Evolutionary conservation across 2,888 invertebrate species (phyloP), one percentile per base, ranked within the genome.

Genomic region (Phoronis australis): DNA sequence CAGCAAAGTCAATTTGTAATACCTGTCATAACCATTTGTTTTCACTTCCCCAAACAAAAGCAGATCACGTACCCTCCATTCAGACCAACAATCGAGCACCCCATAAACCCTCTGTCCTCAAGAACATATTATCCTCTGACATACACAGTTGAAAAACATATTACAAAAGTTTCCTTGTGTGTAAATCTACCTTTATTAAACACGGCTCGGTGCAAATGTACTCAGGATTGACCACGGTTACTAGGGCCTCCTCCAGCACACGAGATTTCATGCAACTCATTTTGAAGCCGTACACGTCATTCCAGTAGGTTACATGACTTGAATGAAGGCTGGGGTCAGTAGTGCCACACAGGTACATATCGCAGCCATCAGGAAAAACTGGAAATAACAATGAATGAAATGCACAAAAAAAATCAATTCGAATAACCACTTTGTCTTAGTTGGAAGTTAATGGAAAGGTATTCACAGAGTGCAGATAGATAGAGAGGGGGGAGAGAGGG

Each of bases 221-320:
- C 31, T 84, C 81, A 1, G 80, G 80, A 0, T 85, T 83, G 60
- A 86, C 83, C 21, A 83, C 76, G 61, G 85, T 85, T 37, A 90
- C 83, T 18, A 83, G 80, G 0, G 87, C 86, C 70, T 94, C 93
- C 64, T 84, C 81, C 0, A 92, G 79, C 0, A 90, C 90, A 71
- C 90, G 87, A 1, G 83, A 82, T 68, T 88, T 88, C 86, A 96
- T 87, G 62, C 88, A 89, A 52, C 85, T 86, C 95, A 96, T 96
- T 78, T 88, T 87, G 66, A 88, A 92, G 0, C 92, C 93, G 66
- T 94, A 94, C 0, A 96, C 94, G 76, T 94, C 83, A 20, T 90
- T 86, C 95, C 95, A 96, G 74, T 87, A 94, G 40, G 83, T 83
- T 2, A 95, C 55, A 47, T 69, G 61, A 31, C 60, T 56, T 15